These are phyloP conservation scores for Antigone vipio DNA, from an alignment of 2,113 vertebrate genomes.

Conservation along the genomic window DNA sequence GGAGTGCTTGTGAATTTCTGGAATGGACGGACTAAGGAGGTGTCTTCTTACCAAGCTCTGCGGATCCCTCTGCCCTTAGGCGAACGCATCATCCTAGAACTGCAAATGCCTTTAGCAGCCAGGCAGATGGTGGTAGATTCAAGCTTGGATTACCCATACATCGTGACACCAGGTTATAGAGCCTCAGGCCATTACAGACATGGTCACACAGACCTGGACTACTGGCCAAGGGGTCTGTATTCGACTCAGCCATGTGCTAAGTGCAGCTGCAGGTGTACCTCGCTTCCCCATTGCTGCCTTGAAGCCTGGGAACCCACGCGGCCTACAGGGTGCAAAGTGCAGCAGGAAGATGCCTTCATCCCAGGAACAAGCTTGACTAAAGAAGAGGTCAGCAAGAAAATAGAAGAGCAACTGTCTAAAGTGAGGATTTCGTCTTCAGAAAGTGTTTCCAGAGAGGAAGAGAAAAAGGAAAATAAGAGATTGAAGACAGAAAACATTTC, in stretches of 20 bases:
- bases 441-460: not conserved
- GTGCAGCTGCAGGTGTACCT: not conserved
- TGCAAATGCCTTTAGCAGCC: constrained; percentile 69
- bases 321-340: not conserved
- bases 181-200: not conserved
- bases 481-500: not conserved
- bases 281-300: not conserved
- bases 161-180: constrained; percentile 33
- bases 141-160: constrained; percentile 48
- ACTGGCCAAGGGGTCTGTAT: not conserved
- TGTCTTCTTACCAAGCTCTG: constrained; percentile 44
- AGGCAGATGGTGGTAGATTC: constrained; percentile 63
- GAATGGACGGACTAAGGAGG: constrained; percentile 67
- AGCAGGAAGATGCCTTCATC: not conserved
- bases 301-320: not conserved
- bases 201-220: not conserved
- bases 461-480: not conserved
- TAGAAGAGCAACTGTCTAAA: constrained; percentile 17
- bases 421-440: not conserved
- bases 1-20: constrained; percentile 70
- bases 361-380: not conserved
- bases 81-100: constrained; percentile 62
- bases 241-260: not conserved
- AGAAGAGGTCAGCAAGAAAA: constrained; percentile 19
- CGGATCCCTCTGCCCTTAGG: constrained; percentile 39